These are phyloP conservation scores for Idris sp. DNA, from an alignment of 1,140 invertebrate species.

Conservation along the genomic window DNA sequence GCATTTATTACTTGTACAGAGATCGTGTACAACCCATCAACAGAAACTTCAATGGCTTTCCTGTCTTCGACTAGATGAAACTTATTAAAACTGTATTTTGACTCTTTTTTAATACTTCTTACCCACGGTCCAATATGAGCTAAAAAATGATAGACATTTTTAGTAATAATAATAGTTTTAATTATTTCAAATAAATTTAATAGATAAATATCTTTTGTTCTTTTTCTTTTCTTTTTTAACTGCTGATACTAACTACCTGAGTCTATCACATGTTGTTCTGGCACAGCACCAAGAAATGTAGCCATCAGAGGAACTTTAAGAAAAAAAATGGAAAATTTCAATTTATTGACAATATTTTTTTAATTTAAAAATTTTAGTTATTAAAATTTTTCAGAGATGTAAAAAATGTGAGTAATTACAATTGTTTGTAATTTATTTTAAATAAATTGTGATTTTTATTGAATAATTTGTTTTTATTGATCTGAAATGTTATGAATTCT, in stretches of 20 bases:
- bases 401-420: not conserved
- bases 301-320: constrained; percentile 69
- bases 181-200: too few relatives aligned
- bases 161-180: too few relatives aligned
- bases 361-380: too few relatives aligned
- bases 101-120: constrained; percentile 65
- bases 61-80: constrained; percentile 73
- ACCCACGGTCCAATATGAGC: constrained; percentile 73
- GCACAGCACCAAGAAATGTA: constrained; percentile 71
- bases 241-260: constrained; percentile 69
- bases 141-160: constrained; percentile 42
- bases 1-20: constrained; percentile 69
- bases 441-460: too few relatives aligned
- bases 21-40: constrained; percentile 72
- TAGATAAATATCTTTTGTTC: too few relatives aligned
- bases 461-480: too few relatives aligned
- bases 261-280: constrained; percentile 70
- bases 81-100: constrained; percentile 69
- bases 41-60: constrained; percentile 71
- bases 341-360: too few relatives aligned
- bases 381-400: too few relatives aligned
- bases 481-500: constrained; percentile 52
- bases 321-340: constrained; percentile 7
- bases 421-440: too few relatives aligned
- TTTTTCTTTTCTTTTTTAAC: constrained; percentile 1